These are phyloP conservation scores for Heliconius erato DNA, from an alignment of 2,888 invertebrate species.

Conservation along the genomic window DNA sequence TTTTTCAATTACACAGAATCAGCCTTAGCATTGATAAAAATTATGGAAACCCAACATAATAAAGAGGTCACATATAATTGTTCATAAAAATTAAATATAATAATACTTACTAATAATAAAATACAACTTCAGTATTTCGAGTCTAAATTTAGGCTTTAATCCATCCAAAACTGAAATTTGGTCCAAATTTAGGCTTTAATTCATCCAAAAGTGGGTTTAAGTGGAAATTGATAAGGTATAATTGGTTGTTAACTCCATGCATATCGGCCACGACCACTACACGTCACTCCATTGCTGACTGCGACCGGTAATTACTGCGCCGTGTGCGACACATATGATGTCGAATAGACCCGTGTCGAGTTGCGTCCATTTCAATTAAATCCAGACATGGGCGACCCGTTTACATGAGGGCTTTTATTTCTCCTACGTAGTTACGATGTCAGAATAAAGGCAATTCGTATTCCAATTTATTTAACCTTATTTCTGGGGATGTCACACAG, in stretches of 20 bases:
- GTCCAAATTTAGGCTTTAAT: conserved; percentile 29
- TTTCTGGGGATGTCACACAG: conserved; percentile 34
- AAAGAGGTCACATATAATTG: neutral
- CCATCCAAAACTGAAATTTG: conserved; percentile 27
- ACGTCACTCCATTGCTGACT: conserved; percentile 69
- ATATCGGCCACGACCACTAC: conserved; percentile 64
- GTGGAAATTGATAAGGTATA: conserved; percentile 50
- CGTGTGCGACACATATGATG: conserved; percentile 57
- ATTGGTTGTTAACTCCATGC: conserved; percentile 42
- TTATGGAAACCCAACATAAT: neutral
- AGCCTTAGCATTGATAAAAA: neutral
- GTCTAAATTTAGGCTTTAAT: conserved; percentile 21
- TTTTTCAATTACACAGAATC: too few species aligned
- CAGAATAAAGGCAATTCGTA: conserved; percentile 55
- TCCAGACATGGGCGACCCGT: conserved; percentile 66
- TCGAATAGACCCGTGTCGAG: conserved; percentile 57
- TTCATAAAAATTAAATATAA: neutral
- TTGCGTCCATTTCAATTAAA: conserved; percentile 78
- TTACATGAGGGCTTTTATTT: conserved; percentile 68
- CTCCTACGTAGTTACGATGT: conserved; percentile 58
- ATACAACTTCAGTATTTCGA: neutral
- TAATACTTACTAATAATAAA: neutral
- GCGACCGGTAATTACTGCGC: conserved; percentile 74
- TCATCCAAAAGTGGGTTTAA: conserved; percentile 38
- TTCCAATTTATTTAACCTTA: conserved; percentile 52